These are phyloP conservation scores for Aspidapion aeneum DNA, from an alignment of 2,888 invertebrate genomes.

Conservation along the genomic window DNA sequence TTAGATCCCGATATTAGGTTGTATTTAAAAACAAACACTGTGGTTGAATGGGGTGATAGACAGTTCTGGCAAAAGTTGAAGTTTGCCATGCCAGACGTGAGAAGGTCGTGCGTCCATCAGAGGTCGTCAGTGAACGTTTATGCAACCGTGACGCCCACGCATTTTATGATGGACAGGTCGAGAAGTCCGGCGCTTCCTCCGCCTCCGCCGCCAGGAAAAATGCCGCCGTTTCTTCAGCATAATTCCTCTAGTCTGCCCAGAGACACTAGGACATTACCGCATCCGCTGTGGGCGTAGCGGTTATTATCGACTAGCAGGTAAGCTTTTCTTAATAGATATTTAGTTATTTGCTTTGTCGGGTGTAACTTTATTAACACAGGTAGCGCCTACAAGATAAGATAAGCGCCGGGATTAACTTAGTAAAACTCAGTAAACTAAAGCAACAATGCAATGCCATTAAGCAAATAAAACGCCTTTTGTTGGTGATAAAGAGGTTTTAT, in stretches of 20 bases:
- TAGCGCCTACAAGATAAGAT: too few species aligned
- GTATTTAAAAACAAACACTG: slow-evolving; percentile 86
- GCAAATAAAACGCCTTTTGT: too few species aligned
- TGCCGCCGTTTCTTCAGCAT: slow-evolving; percentile 54
- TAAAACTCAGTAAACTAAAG: too few species aligned
- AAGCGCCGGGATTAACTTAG: too few species aligned
- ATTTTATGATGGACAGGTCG: slow-evolving; percentile 46
- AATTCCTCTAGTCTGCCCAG: slow-evolving; percentile 51
- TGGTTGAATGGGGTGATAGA: slow-evolving; percentile 91
- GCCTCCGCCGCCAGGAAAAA: slow-evolving; percentile 57
- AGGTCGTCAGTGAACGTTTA: slow-evolving; percentile 69
- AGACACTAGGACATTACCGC: slow-evolving; percentile 57
- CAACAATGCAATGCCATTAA: too few species aligned
- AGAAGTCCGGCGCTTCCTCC: slow-evolving; percentile 60
- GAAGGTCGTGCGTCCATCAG: slow-evolving; percentile 60
- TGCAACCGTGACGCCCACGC: slow-evolving; percentile 55
- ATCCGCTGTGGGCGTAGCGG: slow-evolving; percentile 79
- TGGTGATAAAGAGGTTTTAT: too few species aligned
- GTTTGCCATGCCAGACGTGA: slow-evolving; percentile 83
- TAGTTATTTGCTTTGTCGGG: too few species aligned
- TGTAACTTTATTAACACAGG: too few species aligned
- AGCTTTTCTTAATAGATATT: too few species aligned
- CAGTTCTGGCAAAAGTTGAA: slow-evolving; percentile 96
- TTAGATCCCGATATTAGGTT: slow-evolving; percentile 87
- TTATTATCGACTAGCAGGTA: slow-evolving; percentile 53